Conservation (phyloP, 1,140 invertebrate genomes). For the Ips nitidus region DNA sequence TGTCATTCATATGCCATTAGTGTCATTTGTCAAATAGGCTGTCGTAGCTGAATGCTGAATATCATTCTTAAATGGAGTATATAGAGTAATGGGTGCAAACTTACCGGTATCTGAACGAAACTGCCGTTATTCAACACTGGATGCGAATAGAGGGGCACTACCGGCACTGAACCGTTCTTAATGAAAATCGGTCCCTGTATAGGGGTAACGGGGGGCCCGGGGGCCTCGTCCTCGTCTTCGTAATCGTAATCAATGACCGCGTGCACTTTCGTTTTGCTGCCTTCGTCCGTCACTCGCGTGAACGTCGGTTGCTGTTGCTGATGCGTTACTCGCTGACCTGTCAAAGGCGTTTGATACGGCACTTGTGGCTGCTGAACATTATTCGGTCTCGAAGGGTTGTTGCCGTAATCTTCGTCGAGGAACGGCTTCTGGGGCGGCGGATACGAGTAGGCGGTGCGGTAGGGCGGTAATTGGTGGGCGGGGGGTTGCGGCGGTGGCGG, state of each 20-base stretch:
- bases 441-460: conserved; percentile 45
- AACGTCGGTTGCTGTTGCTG: conserved; percentile 27
- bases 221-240: conserved; percentile 58
- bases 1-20: too few relatives aligned
- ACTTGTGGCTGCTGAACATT: conserved; percentile 11
- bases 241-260: conserved; percentile 69
- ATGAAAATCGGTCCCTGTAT: conserved; percentile 79
- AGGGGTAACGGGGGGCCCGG: conserved; percentile 64
- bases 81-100: conserved; percentile 46
- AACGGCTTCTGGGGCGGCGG: conserved; percentile 48
- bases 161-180: conserved; percentile 77
- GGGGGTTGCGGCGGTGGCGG: conserved; percentile 40
- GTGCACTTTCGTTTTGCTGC: conserved; percentile 66
- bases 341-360: conserved; percentile 16
- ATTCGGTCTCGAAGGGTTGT: not conserved
- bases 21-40: too few relatives aligned
- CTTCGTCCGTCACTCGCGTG: conserved; percentile 51
- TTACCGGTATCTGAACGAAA: conserved; percentile 84
- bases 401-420: conserved; percentile 43
- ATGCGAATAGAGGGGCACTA: conserved; percentile 83
- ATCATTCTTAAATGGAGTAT: too few relatives aligned
- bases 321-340: conserved; percentile 1
- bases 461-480: conserved; percentile 28
- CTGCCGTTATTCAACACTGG: conserved; percentile 79
- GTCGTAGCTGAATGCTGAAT: too few relatives aligned